Conservation (phyloP, 1,140 invertebrate species). For the Formica exsecta region DNA sequence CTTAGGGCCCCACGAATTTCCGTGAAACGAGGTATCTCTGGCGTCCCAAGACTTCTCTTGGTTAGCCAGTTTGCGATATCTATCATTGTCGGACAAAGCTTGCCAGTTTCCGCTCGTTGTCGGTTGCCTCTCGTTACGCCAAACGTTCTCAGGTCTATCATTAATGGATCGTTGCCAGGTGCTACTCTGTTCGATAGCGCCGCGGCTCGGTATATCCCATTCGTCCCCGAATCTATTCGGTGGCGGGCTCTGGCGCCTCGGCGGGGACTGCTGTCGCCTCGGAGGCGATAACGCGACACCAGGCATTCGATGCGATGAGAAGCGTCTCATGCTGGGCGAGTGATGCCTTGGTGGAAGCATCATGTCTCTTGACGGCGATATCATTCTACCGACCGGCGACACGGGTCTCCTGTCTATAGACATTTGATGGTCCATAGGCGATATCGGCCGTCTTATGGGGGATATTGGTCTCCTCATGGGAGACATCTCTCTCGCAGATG, state of each 20-base stretch:
- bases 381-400: conserved; percentile 68
- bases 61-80: conserved; percentile 51
- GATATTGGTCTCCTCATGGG: conserved; percentile 58
- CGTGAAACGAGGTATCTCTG: conserved; percentile 54
- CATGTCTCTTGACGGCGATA: conserved; percentile 68
- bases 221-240: conserved; percentile 77
- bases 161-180: conserved; percentile 72
- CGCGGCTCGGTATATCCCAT: conserved; percentile 84
- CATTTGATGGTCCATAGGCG: conserved; percentile 27
- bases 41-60: conserved; percentile 58
- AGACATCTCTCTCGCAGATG: conserved; percentile 54
- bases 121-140: conserved; percentile 64
- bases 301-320: conserved; percentile 42
- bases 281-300: conserved; percentile 32
- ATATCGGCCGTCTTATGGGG: conserved; percentile 42
- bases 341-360: conserved; percentile 25
- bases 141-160: conserved; percentile 64
- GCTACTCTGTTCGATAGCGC: conserved; percentile 78
- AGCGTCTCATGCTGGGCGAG: conserved; percentile 56
- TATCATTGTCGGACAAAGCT: conserved; percentile 61
- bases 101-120: conserved; percentile 66
- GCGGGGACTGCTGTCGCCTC: conserved; percentile 70
- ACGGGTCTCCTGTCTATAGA: conserved; percentile 65
- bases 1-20: conserved; percentile 69
- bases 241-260: conserved; percentile 67